These are phyloP conservation scores for Spea multiplicata DNA, from an alignment of 2,113 vertebrate species.

Conservation along the genomic window DNA sequence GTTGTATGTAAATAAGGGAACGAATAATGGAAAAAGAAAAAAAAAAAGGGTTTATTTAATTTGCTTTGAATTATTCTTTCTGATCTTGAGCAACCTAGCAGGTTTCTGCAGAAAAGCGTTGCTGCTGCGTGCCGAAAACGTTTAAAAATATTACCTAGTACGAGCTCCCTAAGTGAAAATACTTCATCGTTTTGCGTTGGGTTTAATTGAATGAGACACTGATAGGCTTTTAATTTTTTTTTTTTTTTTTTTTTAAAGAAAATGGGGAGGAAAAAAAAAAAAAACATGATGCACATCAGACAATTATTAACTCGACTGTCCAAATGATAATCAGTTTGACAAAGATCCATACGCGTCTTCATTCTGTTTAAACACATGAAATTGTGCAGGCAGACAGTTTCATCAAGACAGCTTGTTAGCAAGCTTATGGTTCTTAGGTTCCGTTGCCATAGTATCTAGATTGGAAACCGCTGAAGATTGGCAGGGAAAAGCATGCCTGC, in stretches of 20 bases:
- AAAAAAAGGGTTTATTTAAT: not conserved
- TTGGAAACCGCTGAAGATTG: conserved; percentile 91
- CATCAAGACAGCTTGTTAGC: conserved; percentile 90
- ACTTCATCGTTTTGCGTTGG: conserved; percentile 32
- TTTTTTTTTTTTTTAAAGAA: not conserved
- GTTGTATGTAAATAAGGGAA: conserved; percentile 7
- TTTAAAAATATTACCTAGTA: conserved; percentile 37
- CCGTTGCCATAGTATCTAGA: conserved; percentile 91
- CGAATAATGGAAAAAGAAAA: not conserved
- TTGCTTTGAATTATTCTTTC: not conserved
- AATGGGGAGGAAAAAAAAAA: not conserved
- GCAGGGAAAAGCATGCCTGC: conserved; percentile 92
- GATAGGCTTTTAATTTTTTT: conserved; percentile 24
- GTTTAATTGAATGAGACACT: conserved; percentile 38
- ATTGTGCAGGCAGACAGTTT: conserved; percentile 86
- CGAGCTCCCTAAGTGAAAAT: not conserved
- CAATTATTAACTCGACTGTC: conserved; percentile 79
- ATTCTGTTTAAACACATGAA: conserved; percentile 84
- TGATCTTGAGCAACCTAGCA: conserved; percentile 15
- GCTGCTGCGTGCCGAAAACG: conserved; percentile 20
- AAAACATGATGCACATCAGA: conserved; percentile 67
- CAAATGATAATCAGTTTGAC: conserved; percentile 83
- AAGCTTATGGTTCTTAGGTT: conserved; percentile 86
- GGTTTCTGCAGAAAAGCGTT: conserved; percentile 15
- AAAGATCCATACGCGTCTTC: conserved; percentile 78